phyloP scores from a whole-genome alignment of 2,797 vertebrate species.

The Helicolenus hilgendorfi region DNA sequence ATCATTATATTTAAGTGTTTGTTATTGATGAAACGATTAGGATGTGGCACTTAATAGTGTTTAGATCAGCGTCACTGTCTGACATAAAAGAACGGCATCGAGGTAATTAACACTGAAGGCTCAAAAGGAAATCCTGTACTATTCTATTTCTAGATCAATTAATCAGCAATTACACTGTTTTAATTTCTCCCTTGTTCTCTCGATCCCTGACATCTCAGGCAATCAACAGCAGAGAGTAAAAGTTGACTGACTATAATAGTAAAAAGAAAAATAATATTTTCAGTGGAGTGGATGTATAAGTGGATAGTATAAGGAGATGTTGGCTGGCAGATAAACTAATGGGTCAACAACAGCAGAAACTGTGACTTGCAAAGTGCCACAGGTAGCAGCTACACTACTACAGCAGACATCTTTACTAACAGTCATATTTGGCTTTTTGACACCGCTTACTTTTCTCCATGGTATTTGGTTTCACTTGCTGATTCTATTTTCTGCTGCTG shows the following conservation, averaged over 20 bases:
- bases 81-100: neutral
- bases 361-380: neutral
- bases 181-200: neutral
- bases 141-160: neutral
- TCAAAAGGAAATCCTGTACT: neutral
- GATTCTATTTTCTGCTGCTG: slow-evolving; percentile 58
- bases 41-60: neutral
- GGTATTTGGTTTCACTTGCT: slow-evolving; percentile 43
- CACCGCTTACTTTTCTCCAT: slow-evolving; percentile 20
- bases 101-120: neutral
- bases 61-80: slow-evolving; percentile 1
- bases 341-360: neutral
- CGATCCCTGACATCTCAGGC: neutral
- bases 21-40: slow-evolving; percentile 6
- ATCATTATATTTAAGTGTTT: neutral
- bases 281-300: neutral
- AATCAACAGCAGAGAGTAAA: neutral
- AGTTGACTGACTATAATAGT: neutral
- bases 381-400: slow-evolving; percentile 7
- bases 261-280: neutral
- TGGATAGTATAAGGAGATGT: neutral
- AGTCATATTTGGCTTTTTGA: slow-evolving; percentile 3
- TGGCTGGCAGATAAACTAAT: neutral
- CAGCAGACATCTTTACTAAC: slow-evolving; percentile 7
- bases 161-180: neutral